These are phyloP conservation scores for Lophotis ruficrista DNA, from an alignment of 2,113 vertebrate species.

Conservation along the genomic window DNA sequence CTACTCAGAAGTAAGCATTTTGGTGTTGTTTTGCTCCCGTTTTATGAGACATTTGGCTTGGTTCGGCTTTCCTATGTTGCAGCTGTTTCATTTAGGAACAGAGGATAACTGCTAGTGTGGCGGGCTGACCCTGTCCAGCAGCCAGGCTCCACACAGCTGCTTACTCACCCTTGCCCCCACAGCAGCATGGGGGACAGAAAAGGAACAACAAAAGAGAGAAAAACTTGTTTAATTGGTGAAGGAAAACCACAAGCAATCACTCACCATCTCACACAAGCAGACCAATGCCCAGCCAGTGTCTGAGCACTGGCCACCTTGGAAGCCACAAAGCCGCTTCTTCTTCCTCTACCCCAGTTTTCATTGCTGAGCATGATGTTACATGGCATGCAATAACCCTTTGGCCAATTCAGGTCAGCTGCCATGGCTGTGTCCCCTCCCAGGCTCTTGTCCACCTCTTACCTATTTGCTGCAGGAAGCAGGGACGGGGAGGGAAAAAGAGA, in stretches of 20 bases:
- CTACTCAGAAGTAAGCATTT: not conserved
- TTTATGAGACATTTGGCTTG: not conserved
- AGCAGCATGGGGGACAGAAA: not conserved
- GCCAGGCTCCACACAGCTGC: not conserved
- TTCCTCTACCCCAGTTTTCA: not conserved
- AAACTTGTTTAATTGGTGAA: not conserved
- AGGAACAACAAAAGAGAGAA: not conserved
- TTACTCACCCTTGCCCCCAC: not conserved
- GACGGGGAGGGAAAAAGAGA: not conserved
- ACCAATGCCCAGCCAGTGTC: not conserved
- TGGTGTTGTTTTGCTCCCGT: not conserved
- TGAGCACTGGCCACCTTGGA: not conserved
- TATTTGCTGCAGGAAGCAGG: not conserved
- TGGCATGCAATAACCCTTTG: no score
- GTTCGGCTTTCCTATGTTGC: not conserved
- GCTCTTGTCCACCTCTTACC: not conserved
- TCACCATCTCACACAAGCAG: not conserved
- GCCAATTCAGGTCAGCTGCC: no score
- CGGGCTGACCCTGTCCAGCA: not conserved
- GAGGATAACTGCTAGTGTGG: not conserved
- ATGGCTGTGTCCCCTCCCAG: no score
- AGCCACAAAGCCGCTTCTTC: not conserved
- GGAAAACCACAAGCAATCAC: not conserved
- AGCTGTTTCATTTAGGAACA: not conserved
- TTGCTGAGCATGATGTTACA: no score